Evolutionary conservation across 2,888 invertebrate genomes (phyloP).

Genomic region (Cartodere bifasciata): DNA sequence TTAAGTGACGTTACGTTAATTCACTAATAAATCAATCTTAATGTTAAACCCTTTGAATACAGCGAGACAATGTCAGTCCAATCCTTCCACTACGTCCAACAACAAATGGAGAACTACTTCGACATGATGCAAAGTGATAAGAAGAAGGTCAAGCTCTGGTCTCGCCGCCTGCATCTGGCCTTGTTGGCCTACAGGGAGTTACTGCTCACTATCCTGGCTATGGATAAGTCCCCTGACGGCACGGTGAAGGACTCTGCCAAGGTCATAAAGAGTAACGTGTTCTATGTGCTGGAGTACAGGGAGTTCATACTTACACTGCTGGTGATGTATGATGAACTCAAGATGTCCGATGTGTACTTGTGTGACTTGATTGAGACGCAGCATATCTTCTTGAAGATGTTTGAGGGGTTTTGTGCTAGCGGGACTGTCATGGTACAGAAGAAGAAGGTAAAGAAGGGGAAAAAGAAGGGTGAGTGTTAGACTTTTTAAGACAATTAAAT

Average conservation of each 20-base stretch:
- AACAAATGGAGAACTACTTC: constrained; percentile 74
- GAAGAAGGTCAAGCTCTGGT: constrained; percentile 71
- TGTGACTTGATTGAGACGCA: constrained; percentile 81
- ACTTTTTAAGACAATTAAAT: too few relatives aligned
- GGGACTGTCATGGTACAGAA: constrained; percentile 59
- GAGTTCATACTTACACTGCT: constrained; percentile 76
- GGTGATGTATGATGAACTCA: constrained; percentile 69
- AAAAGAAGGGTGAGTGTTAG: constrained; percentile 33
- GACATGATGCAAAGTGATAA: constrained; percentile 81
- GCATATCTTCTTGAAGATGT: constrained; percentile 82
- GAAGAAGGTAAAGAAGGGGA: constrained; percentile 40
- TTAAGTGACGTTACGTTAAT: not conserved
- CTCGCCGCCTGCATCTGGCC: constrained; percentile 73
- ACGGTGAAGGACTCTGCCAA: constrained; percentile 66
- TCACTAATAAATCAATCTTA: constrained; percentile 5
- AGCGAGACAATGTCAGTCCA: constrained; percentile 89
- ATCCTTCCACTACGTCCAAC: constrained; percentile 89
- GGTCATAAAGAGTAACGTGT: constrained; percentile 81
- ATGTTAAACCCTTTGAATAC: constrained; percentile 28
- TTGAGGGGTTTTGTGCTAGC: constrained; percentile 58
- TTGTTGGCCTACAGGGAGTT: constrained; percentile 73
- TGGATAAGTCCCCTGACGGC: constrained; percentile 64
- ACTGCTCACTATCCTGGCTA: constrained; percentile 64
- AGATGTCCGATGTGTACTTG: constrained; percentile 74
- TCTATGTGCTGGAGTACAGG: constrained; percentile 89